Base-by-base conservation (phyloP, 2,888 invertebrate genomes). In the Caenorhabditis auriculariae region DNA sequence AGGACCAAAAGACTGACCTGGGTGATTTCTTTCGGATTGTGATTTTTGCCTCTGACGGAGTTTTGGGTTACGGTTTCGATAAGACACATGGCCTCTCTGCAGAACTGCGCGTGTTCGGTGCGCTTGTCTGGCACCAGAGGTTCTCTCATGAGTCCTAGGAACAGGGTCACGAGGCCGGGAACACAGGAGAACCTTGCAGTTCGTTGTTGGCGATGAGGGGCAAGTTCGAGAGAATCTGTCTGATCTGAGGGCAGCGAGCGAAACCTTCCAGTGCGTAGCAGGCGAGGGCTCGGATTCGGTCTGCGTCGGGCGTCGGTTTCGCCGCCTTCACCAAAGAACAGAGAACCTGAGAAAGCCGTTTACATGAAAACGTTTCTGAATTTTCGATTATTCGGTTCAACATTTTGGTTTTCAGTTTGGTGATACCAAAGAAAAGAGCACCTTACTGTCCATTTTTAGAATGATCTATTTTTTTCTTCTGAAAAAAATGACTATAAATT, bases 81-180 rank as follows among this genome's bases (percentile, higher is more conserved):
- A 37, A 98, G 84, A 77, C 92, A 91, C 12, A 91, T 84, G 0
- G 93, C 94, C 82, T 93, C 91, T 80, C 91, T 91, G 83, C 94
- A 94, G 83, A 98, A 98, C 83, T 89, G 88, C 0, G 92, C 90
- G 83, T 98, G 96, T 77, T 95, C 94, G 69, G 90, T 89, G 0
- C 93, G 87, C 83, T 93, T 94, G 83, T 98, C 96, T 84, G 94
- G 93, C 0, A 95, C 86, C 61, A 98, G 91, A 12, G 96, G 96
- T 83, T 95, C 94, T 52, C 91, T 89, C 91, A 95, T 94, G 53
- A 96, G 84, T 68, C 87, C 90, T 90, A 84, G 5, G 83, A 32
- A 32, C 32, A 32, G 9, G 41, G 17, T 41, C 17, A 15, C 19
- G n/a, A 41, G 35, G 12, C n/a, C n/a, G 35, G n/a, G 35, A 15